A percentile compares a stretch with the other conserved stretches of the same genome.
Evolutionary conservation across 2,888 invertebrate genomes (phyloP).

Genomic region (Pollenia griseotomentosa): DNA sequence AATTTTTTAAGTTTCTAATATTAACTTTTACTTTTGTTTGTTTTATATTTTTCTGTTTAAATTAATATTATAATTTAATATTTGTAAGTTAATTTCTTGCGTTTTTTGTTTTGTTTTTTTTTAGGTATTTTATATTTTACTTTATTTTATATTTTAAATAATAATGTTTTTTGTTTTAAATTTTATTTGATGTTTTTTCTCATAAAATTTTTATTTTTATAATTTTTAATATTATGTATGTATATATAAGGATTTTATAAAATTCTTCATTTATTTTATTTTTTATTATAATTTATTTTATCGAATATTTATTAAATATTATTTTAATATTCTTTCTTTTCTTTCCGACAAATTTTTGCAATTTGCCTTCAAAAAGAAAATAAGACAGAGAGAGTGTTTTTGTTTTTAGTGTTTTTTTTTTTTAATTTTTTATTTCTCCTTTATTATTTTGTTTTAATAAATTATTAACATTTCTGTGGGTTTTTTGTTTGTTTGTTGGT

Average conservation of each 20-base stretch:
- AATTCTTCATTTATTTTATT: slow-evolving; percentile 66
- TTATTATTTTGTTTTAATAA: slow-evolving; percentile 28
- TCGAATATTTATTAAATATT: slow-evolving; percentile 65
- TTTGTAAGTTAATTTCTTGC: slow-evolving; percentile 75
- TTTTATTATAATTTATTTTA: slow-evolving; percentile 50
- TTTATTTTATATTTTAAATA: slow-evolving; percentile 55
- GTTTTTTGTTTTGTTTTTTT: slow-evolving; percentile 33
- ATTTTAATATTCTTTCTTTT: slow-evolving; percentile 39
- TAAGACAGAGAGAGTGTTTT: slow-evolving; percentile 44
- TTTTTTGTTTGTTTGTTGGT: slow-evolving; percentile 20
- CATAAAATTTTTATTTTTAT: slow-evolving; percentile 46
- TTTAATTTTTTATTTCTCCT: slow-evolving; percentile 62
- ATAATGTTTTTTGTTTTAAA: slow-evolving; percentile 54
- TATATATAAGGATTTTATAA: slow-evolving; percentile 74
- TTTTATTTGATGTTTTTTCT: slow-evolving; percentile 52
- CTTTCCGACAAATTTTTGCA: slow-evolving; percentile 28
- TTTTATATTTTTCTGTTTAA: slow-evolving; percentile 47
- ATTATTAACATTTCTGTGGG: slow-evolving; percentile 62
- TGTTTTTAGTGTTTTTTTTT: slow-evolving; percentile 78
- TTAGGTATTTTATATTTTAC: slow-evolving; percentile 49
- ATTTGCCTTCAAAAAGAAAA: slow-evolving; percentile 46
- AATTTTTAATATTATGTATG: slow-evolving; percentile 56
- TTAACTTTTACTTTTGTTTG: slow-evolving; percentile 67
- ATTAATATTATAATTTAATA: slow-evolving; percentile 54
- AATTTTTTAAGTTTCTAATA: slow-evolving; percentile 63